phyloP scores from a whole-genome alignment of 2,113 vertebrate genomes.

The Chloropsis hardwickii region DNA sequence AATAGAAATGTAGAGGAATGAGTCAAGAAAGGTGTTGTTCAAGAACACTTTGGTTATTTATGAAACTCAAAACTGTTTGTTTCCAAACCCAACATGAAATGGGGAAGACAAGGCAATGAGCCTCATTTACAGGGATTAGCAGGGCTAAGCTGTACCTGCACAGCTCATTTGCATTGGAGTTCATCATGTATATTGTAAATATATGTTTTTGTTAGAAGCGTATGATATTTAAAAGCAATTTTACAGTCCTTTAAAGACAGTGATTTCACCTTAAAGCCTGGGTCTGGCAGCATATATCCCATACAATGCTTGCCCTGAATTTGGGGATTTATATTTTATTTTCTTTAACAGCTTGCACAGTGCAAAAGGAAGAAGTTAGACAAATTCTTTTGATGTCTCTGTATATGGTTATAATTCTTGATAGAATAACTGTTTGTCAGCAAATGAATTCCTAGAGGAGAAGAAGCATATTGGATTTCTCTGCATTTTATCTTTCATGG shows the following conservation, averaged over 20 bases:
- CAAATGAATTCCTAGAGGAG: conserved; percentile 26
- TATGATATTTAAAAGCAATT: not conserved
- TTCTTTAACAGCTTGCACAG: not conserved
- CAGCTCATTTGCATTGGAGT: not conserved
- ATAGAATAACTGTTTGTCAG: conserved; percentile 37
- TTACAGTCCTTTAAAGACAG: not conserved
- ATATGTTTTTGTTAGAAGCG: not conserved
- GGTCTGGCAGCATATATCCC: not conserved
- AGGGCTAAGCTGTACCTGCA: not conserved
- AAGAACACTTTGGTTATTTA: not conserved
- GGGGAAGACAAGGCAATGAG: not conserved
- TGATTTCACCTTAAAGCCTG: not conserved
- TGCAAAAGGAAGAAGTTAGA: not conserved
- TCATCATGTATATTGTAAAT: not conserved
- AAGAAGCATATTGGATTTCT: conserved; percentile 33
- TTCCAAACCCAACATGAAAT: not conserved
- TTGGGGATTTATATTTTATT: not conserved
- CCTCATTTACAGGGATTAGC: not conserved
- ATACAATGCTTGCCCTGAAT: not conserved
- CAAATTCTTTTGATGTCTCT: conserved; percentile 31
- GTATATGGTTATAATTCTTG: conserved; percentile 17
- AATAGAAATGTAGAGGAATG: not conserved
- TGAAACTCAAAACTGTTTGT: not conserved
- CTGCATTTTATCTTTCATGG: conserved; percentile 18
- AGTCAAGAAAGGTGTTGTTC: not conserved